Base-by-base conservation (phyloP, 2,113 vertebrate species). In the Otus sunia region DNA sequence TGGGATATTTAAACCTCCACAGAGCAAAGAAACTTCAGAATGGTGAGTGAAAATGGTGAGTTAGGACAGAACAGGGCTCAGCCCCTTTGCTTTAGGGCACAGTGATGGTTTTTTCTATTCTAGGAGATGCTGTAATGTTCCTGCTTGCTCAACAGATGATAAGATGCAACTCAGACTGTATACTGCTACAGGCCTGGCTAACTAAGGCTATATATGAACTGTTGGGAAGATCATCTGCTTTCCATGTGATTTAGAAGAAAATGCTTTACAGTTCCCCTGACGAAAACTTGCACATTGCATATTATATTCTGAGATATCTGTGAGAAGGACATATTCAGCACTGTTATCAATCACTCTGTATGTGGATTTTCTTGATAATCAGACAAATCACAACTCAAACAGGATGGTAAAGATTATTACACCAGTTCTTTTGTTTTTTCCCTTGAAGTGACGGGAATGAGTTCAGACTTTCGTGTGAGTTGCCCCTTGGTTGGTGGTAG, bases 21-120 rank as follows among this genome's bases (percentile, higher is more conserved):
- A 98, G 97, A 81, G 77, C 55, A 15, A 99, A 99, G 96, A 97
- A 94, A 74, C 39, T n/a, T 39, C 96, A 74, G 71, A 94, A 97
- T 13, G 97, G 99, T 86, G 86, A 91, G 78, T 68, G 64, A 37
- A 47, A 89, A 96, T 11, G 95, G 98, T 52, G 78, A 78, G 50
- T 27, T 73, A 32, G 63, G 74, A 55, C 56, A 68, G 34, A 67
- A 29, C 4, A 30, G 64, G 49, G 36, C 66, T 84, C 37, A 58
- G 15, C 25, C 19, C 16, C 45, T n/a, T 75, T n/a, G 22, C 50
- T 77, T 59, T 62, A 68, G 79, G n/a, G 34, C 73, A 25, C 3
- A 9, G 10, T 41, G 45, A 5, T 75, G 0, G 5, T 21, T 52
- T 43, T 63, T 73, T 21, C 12, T 88, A 0, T 56, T 23, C 17